Base-by-base conservation (phyloP, 2,888 invertebrate genomes). In the Leucophenga montana region DNA sequence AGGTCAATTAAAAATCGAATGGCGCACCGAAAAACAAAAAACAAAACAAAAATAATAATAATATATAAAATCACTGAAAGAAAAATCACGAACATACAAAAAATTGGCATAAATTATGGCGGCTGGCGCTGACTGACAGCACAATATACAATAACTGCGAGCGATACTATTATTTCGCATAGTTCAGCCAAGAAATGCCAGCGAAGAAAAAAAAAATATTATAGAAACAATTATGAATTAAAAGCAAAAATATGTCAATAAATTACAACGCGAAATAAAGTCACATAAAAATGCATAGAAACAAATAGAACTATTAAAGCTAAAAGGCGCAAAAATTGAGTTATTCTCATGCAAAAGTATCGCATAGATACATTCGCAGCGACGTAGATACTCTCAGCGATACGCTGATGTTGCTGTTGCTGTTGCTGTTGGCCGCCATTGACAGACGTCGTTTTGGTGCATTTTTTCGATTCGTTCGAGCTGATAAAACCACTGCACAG, bases 381-480 rank as follows among this genome's bases (percentile, higher is more conserved):
- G 18, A 5, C 18, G 39, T 39, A 16, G 16, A 53, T 20, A 53
- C 20, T 18, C 31, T 27, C 57, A 57, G 27, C 22, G 9, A 57
- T 31, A 27, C 11, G 31, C 22, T 61, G 44, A 18, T 44, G 20
- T 13, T 16, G 18, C 18, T 44, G 61, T 11, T 39, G 16, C 44
- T 57, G 57, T 9, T 57, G 57, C 13, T 57, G 57, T n/a, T 57
- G 57, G 9, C 31, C 27, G 27, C 57, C 61, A 61, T 39, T 61
- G 61, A 61, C 61, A 61, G 61, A 61, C 39, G 61, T 61, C 61
- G 61, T 39, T 61, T 61, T 44, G 61, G 61, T 39, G 61, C 61
- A 61, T 61, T 39, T 61, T 61, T 61, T 61, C 61, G 61, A 61
- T 61, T 61, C 31, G 39, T 39, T 18, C 44, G 61, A 61, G 18